Conservation (phyloP, 2,797 vertebrate genomes). For the Aselliscus stoliczkanus region DNA sequence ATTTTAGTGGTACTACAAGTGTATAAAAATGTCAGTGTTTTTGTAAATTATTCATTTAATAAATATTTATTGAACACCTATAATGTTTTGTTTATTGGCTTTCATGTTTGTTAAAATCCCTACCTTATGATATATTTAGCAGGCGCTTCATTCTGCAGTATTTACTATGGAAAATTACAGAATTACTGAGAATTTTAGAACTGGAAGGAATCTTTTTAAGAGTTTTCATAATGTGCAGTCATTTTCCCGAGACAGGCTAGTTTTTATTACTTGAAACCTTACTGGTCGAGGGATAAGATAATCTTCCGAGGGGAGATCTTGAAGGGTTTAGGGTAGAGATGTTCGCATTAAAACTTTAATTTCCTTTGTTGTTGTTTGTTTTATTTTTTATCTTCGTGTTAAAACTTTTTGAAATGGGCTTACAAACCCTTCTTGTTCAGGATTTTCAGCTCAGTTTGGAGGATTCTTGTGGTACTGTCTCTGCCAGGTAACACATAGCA, state of each 20-base stretch:
- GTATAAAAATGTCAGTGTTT: background rate
- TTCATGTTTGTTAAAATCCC: slow-evolving; percentile 1
- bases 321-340: background rate
- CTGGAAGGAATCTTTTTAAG: background rate
- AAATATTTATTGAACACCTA: background rate
- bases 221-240: background rate
- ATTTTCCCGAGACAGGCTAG: background rate
- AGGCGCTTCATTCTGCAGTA: background rate
- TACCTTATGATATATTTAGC: background rate
- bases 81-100: slow-evolving; percentile 33
- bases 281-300: background rate
- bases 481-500: background rate
- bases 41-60: background rate
- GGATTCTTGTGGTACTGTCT: background rate
- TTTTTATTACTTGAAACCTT: slow-evolving; percentile 7
- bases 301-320: background rate
- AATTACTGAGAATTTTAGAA: background rate
- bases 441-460: slow-evolving; percentile 8
- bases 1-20: background rate
- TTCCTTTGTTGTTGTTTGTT: too few species aligned
- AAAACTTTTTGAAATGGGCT: background rate
- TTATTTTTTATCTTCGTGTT: too few species aligned
- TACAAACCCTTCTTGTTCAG: background rate
- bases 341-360: background rate
- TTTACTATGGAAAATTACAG: slow-evolving; percentile 19